A percentile compares a stretch with the other conserved stretches of the same genome.
Evolutionary conservation across 2,888 invertebrate genomes (phyloP).

Genomic region (Brachypalpus laphriformis): DNA sequence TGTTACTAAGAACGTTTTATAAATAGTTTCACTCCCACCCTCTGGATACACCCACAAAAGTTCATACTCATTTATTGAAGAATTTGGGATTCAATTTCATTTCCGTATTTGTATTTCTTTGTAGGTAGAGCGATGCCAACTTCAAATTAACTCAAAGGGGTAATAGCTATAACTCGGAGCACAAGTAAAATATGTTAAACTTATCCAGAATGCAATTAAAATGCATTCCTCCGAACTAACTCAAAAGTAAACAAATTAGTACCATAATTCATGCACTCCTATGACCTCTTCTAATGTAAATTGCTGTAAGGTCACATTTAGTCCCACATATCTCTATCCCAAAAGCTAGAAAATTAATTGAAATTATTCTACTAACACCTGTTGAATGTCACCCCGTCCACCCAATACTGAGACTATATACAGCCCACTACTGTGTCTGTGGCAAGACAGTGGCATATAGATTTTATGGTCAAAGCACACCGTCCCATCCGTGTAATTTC

Average conservation of each 20-base stretch:
- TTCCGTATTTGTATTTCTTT: no score
- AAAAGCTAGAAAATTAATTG: constrained; percentile 11
- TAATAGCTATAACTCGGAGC: no score
- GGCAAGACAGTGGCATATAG: background rate
- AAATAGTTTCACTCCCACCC: no score
- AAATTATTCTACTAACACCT: constrained; percentile 43
- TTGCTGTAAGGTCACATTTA: background rate
- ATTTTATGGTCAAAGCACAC: constrained; percentile 34
- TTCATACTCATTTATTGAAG: no score
- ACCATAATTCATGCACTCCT: constrained; percentile 1
- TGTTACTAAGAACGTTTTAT: no score
- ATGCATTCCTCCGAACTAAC: background rate
- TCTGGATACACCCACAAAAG: no score
- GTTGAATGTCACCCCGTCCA: constrained; percentile 10
- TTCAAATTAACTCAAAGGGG: no score
- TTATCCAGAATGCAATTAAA: no score
- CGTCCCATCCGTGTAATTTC: constrained; percentile 1
- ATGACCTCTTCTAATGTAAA: background rate
- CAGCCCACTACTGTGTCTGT: background rate
- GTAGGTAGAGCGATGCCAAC: no score
- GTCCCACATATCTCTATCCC: background rate
- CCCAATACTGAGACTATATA: background rate
- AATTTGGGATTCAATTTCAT: no score
- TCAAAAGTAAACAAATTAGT: constrained; percentile 12
- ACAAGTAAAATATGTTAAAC: no score